A percentile compares a stretch with the other conserved stretches of the same genome.
Conservation (phyloP, 2,113 vertebrate genomes). For the Physeter macrocephalus region DNA sequence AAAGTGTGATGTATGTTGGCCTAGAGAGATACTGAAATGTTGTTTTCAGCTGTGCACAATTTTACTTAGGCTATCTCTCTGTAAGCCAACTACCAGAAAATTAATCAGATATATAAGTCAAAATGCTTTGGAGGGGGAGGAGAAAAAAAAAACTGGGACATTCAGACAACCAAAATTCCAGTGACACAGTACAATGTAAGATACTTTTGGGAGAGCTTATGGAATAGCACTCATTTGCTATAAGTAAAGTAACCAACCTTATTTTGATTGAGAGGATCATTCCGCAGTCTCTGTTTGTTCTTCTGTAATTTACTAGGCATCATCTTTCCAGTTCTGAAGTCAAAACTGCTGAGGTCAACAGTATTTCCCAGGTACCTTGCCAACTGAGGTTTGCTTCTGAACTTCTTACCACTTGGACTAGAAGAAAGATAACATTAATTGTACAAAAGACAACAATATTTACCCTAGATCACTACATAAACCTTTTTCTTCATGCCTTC, state of each 20-base stretch:
- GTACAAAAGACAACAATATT: conserved; percentile 51
- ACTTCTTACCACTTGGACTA: conserved; percentile 92
- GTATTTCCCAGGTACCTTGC: conserved; percentile 89
- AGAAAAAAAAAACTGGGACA: not conserved
- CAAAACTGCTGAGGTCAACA: conserved; percentile 88
- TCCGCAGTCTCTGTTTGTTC: conserved; percentile 89
- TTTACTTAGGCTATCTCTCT: not conserved
- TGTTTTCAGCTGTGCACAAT: not conserved
- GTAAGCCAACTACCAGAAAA: not conserved
- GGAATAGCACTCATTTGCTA: not conserved
- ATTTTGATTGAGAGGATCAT: conserved; percentile 84
- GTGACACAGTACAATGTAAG: not conserved
- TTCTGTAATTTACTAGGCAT: conserved; percentile 93
- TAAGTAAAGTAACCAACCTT: conserved; percentile 81
- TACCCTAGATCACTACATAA: conserved; percentile 13
- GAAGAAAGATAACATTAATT: conserved; percentile 73
- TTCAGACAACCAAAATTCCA: not conserved
- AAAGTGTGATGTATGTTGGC: not conserved
- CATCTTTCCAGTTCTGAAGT: conserved; percentile 89
- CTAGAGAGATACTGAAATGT: not conserved
- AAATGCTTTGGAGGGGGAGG: not conserved
- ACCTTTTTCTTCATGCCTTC: not conserved
- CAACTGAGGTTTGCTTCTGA: conserved; percentile 94
- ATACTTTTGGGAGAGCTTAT: not conserved
- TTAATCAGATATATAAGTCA: not conserved